phyloP scores from a whole-genome alignment of 2,888 invertebrate species.

The Ochropacha duplaris region DNA sequence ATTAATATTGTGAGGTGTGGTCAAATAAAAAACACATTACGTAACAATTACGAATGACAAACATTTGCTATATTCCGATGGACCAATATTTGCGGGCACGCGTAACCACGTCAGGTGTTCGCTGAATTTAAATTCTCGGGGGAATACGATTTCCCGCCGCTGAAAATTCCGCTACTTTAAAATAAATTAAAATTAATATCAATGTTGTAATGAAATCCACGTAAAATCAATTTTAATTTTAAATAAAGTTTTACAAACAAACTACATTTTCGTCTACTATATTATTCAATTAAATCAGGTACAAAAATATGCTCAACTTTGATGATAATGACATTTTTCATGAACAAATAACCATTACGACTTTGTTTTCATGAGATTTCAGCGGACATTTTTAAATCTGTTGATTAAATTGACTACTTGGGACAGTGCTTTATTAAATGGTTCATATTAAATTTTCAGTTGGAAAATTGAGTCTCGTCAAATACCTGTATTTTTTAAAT shows the following conservation, averaged over 20 bases:
- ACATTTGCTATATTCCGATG: conserved; percentile 2
- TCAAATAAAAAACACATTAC: neutral
- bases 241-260: conserved; percentile 14
- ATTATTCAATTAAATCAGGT: conserved; percentile 18
- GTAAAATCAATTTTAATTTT: conserved; percentile 21
- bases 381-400: neutral
- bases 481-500: too few species aligned
- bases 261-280: conserved; percentile 13
- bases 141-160: neutral
- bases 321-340: neutral
- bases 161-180: conserved; percentile 3
- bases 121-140: conserved; percentile 3
- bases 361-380: neutral
- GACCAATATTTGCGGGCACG: conserved; percentile 2
- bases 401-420: neutral
- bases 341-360: neutral
- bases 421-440: too few species aligned
- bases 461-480: too few species aligned
- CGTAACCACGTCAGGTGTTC: neutral
- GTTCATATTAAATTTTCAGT: neutral
- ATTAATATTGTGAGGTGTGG: neutral
- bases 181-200: conserved; percentile 9
- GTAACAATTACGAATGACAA: neutral
- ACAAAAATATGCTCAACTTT: neutral
- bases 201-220: conserved; percentile 11